Evolutionary conservation across 1,140 invertebrate genomes (phyloP).

Genomic region (Drosophila carrolli): DNA sequence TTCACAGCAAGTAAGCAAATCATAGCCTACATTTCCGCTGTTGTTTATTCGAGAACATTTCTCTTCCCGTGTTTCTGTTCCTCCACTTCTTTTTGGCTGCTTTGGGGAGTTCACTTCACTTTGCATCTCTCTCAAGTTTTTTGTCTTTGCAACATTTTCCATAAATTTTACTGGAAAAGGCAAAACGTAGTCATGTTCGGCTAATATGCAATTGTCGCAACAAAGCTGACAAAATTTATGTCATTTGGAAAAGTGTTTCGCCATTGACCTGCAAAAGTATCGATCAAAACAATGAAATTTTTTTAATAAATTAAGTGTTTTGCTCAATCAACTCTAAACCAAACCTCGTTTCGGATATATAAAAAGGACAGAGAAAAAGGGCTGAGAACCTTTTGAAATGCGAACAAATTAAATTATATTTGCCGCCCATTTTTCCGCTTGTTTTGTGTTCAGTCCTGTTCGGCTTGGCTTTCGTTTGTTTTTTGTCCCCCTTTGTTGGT

Average conservation of each 20-base stretch:
- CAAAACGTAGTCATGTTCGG: slow-evolving; percentile 35
- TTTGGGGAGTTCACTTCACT: slow-evolving; percentile 41
- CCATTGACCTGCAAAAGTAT: slow-evolving; percentile 18
- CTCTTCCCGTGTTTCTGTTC: slow-evolving; percentile 24
- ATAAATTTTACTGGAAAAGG: slow-evolving; percentile 23
- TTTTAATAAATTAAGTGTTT: slow-evolving; percentile 37
- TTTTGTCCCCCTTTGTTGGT: slow-evolving; percentile 43
- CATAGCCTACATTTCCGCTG: slow-evolving; percentile 80
- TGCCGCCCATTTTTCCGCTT: slow-evolving; percentile 47
- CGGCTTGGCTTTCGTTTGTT: slow-evolving; percentile 47
- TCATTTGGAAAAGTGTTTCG: neutral
- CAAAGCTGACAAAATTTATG: slow-evolving; percentile 46
- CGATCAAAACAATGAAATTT: slow-evolving; percentile 10
- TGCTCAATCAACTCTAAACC: slow-evolving; percentile 15
- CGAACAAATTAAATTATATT: slow-evolving; percentile 48
- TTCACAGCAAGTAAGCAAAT: slow-evolving; percentile 73
- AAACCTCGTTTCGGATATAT: slow-evolving; percentile 2
- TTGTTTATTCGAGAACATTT: slow-evolving; percentile 64
- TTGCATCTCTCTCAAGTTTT: slow-evolving; percentile 41
- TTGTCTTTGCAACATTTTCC: slow-evolving; percentile 20
- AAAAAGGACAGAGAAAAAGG: neutral
- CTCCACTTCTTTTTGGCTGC: slow-evolving; percentile 14
- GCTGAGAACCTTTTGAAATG: slow-evolving; percentile 35
- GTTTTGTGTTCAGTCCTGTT: slow-evolving; percentile 51
- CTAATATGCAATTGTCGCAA: slow-evolving; percentile 45